Evolutionary conservation across 2,888 invertebrate species (phyloP).

Genomic region (Dusona sp.): DNA sequence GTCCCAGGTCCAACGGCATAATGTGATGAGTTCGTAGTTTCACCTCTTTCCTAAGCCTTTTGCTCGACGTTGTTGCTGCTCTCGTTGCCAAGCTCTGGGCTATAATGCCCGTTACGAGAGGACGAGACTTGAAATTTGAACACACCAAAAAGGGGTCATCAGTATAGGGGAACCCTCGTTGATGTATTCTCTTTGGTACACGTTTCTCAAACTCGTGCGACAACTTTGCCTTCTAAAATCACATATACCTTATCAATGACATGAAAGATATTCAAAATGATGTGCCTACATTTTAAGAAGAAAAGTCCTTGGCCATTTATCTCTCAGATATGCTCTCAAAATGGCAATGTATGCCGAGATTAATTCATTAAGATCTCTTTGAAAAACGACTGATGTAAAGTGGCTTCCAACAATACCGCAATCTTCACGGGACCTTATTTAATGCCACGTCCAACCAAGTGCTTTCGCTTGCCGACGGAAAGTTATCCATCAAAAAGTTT

Average conservation of each 20-base stretch:
- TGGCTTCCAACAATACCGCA: slow-evolving; percentile 6
- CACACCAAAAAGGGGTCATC: slow-evolving; percentile 72
- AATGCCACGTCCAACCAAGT: slow-evolving; percentile 1
- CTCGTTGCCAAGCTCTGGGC: slow-evolving; percentile 69
- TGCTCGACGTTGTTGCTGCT: slow-evolving; percentile 30
- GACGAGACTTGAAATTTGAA: slow-evolving; percentile 77
- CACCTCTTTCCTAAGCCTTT: slow-evolving; percentile 10
- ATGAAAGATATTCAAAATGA: neutral
- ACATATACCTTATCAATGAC: neutral
- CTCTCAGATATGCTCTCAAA: neutral
- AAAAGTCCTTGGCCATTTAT: neutral
- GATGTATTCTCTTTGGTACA: neutral
- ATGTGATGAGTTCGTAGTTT: slow-evolving; percentile 47
- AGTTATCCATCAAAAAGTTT: slow-evolving; percentile 23
- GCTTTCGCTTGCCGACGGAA: neutral
- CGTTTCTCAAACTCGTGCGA: neutral
- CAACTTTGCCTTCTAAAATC: neutral
- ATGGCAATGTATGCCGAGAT: neutral
- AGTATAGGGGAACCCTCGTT: neutral
- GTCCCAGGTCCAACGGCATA: slow-evolving; percentile 15
- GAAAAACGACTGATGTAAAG: slow-evolving; percentile 9
- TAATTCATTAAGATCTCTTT: neutral
- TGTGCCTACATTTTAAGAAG: neutral
- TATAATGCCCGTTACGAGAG: slow-evolving; percentile 51
- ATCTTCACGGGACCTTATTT: neutral